Conservation (phyloP, 2,113 vertebrate genomes). For the Lepus timidus region DNA sequence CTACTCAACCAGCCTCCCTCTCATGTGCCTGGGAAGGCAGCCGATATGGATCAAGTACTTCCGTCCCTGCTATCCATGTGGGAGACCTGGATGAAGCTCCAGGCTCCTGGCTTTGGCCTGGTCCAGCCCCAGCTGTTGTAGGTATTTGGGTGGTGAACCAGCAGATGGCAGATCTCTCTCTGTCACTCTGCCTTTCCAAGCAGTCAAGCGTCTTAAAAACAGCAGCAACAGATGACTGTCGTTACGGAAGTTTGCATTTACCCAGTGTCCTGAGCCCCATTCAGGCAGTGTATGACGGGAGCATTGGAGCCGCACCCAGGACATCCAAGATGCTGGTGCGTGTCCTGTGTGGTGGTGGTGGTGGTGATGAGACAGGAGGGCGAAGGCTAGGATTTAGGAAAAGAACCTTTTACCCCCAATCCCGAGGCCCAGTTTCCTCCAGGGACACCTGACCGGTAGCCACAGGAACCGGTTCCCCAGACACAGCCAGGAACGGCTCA, state of each 20-base stretch:
- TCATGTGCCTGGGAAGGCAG: too few species aligned
- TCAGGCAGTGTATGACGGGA: background rate
- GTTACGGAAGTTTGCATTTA: background rate
- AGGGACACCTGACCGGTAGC: background rate
- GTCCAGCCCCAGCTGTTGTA: too few species aligned
- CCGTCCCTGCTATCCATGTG: too few species aligned
- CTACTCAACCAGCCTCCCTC: too few species aligned
- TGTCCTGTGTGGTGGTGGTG: fast-evolving
- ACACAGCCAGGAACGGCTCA: background rate
- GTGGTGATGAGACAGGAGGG: background rate
- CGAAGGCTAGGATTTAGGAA: background rate
- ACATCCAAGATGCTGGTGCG: fast-evolving
- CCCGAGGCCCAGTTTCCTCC: background rate
- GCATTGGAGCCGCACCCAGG: background rate
- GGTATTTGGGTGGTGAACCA: too few species aligned
- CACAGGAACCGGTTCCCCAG: slow-evolving; percentile 57
- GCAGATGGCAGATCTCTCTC: too few species aligned
- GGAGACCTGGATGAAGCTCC: too few species aligned
- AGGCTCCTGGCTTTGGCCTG: too few species aligned
- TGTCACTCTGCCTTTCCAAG: too few species aligned
- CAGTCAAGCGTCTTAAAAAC: too few species aligned
- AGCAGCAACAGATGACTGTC: too few species aligned
- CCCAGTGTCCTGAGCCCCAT: background rate
- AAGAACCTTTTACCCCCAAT: background rate
- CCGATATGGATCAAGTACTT: too few species aligned